phyloP scores from a whole-genome alignment of 2,113 vertebrate genomes.

The Marmota monax region DNA sequence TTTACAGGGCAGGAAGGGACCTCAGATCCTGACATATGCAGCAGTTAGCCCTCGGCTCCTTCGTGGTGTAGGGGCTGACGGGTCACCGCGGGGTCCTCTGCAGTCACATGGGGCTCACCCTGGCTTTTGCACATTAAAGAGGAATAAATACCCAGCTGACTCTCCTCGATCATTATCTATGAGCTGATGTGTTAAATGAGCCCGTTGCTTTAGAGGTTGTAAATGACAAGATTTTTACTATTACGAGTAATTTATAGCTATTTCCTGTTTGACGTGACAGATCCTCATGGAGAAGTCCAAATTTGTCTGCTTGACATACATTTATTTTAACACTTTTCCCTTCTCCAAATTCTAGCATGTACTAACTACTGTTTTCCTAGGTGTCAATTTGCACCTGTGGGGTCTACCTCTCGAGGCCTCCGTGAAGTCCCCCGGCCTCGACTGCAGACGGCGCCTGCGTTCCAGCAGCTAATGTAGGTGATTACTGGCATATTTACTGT shows the following conservation, averaged over 20 bases:
- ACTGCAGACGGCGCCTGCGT: conserved; percentile 58
- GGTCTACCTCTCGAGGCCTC: conserved; percentile 71
- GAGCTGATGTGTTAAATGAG: conserved; percentile 60
- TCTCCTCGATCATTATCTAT: background rate
- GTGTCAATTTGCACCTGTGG: conserved; percentile 79
- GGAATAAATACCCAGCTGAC: background rate
- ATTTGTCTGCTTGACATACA: conserved; percentile 73
- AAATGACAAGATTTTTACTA: conserved; percentile 82
- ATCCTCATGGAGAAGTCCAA: conserved; percentile 71
- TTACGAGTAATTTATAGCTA: conserved; percentile 77
- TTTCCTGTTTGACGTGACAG: conserved; percentile 78
- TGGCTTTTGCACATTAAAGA: background rate
- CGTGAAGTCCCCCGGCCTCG: conserved; percentile 34
- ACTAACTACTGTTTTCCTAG: conserved; percentile 77
- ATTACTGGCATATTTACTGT: conserved; percentile 76
- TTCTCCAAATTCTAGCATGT: conserved; percentile 62
- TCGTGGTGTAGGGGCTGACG: background rate
- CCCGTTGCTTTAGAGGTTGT: background rate
- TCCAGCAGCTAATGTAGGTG: conserved; percentile 68
- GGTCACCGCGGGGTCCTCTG: background rate
- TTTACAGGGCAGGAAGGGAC: background rate
- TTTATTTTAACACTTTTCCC: conserved; percentile 56
- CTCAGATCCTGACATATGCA: background rate
- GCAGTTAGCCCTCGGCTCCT: background rate
- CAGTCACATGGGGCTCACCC: background rate